A percentile compares a stretch with the other conserved stretches of the same genome.
These are phyloP conservation scores for Plotosus lineatus DNA, from an alignment of 2,113 vertebrate genomes.

Conservation along the genomic window DNA sequence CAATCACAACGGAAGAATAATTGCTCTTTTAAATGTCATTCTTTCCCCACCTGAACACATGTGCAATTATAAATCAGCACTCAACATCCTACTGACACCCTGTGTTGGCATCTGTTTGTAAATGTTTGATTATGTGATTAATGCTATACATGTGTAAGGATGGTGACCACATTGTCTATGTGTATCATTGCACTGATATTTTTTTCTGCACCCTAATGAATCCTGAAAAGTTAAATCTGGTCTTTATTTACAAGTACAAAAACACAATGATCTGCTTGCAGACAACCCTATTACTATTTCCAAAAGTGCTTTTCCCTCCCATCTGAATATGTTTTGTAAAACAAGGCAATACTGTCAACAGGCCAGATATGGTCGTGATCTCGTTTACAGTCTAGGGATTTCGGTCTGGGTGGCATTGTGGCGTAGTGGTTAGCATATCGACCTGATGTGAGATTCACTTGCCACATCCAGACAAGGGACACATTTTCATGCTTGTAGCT, in stretches of 20 bases:
- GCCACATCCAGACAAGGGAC: not conserved
- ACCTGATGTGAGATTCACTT: not conserved
- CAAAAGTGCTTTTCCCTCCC: not conserved
- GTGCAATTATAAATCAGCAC: not conserved
- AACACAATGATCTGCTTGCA: not conserved
- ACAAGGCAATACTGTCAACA: not conserved
- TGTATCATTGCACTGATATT: conserved; percentile 40
- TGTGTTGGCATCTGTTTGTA: not conserved
- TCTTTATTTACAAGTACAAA: not conserved
- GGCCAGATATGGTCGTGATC: not conserved
- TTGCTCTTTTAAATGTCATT: not conserved
- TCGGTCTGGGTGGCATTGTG: not conserved
- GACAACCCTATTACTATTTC: not conserved
- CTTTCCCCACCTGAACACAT: conserved; percentile 5
- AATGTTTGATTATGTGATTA: conserved; percentile 31
- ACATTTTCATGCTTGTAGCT: not conserved
- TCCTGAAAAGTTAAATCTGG: not conserved
- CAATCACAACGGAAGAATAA: conserved; percentile 40
- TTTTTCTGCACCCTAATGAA: not conserved
- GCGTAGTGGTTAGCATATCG: too few relatives aligned
- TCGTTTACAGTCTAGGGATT: not conserved
- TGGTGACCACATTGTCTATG: conserved; percentile 14
- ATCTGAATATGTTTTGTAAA: not conserved
- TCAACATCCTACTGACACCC: not conserved
- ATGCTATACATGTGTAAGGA: not conserved